Base-by-base conservation (phyloP, 2,113 vertebrate genomes). In the Zootoca vivipara region DNA sequence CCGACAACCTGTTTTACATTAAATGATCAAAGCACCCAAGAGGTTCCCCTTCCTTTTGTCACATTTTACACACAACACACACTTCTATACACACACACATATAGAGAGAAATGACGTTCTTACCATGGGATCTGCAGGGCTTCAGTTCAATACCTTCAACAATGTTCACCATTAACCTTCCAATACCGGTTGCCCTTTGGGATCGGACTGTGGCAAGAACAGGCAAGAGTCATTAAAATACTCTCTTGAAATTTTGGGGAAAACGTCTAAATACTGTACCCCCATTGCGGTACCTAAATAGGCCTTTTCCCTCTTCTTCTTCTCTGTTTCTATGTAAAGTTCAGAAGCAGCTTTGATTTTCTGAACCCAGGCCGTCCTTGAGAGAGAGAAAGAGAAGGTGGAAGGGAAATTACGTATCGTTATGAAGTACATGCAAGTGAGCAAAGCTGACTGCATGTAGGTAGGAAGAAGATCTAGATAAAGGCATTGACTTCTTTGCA, bases 331-430 rank as follows among this genome's bases (percentile, higher is more conserved):
- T 78, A 99, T 99, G 96, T 99, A 99, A 91, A 99, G 98, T 77
- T 99, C 99, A 7, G 99, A 99, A 13, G 99, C 99, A 3, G 98
- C 99, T 94, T 99, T 99, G 86, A 99, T 99, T 92, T 99, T 99
- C 97, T 99, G 99, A 90, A 99, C 99, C 99, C 99, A 99, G 58
- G 99, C 98, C 5, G 99, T 99, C 97, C 99, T 99, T 96, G 77
- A 92, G 15, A 62, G 92, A 89, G 79, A 89, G 88, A 92, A 92
- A 89, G 78, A 89, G 88, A 92, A 93, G 69, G 78, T 10, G 64
- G 22, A 75, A 62, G 62, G 20, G 42, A 82, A 30, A 65, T 86
- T 95, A 90, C 38, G 86, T 87, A 89, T 84, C 52, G 28, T 38
- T 35, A 77, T 56, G 28, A 65, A 83, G 79, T 65, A 18, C 20